phyloP scores from a whole-genome alignment of 1,140 invertebrate genomes.

The Tetranychus urticae region DNA sequence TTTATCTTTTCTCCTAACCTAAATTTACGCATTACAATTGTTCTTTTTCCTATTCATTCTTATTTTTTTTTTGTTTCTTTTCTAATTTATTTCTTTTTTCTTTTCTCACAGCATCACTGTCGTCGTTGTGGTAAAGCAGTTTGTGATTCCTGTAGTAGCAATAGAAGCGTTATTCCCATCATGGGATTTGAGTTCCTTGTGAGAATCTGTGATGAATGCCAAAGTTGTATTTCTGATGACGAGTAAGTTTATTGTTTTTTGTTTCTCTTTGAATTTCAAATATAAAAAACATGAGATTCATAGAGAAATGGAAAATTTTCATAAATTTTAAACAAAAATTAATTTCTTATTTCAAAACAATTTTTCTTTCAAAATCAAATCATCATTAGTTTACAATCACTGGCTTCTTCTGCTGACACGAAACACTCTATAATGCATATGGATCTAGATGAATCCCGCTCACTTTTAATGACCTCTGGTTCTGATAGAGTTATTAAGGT shows the following conservation, averaged over 20 bases:
- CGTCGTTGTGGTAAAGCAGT: constrained; percentile 64
- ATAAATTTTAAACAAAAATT: no score
- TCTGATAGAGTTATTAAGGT: constrained; percentile 71
- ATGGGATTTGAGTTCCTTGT: constrained; percentile 98
- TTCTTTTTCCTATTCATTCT: no score
- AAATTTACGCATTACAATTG: neutral
- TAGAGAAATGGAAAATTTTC: no score
- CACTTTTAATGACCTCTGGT: constrained; percentile 66
- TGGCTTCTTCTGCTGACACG: constrained; percentile 82
- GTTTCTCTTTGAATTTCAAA: no score
- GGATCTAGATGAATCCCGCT: constrained; percentile 62
- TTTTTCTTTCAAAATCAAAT: constrained; percentile 14
- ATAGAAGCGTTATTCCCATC: constrained; percentile 60
- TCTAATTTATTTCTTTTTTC: neutral
- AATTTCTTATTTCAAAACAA: neutral
- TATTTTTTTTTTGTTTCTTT: neutral
- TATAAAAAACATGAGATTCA: no score
- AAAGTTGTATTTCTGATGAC: constrained; percentile 47
- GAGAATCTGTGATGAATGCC: constrained; percentile 77
- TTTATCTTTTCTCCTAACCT: neutral
- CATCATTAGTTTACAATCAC: constrained; percentile 42
- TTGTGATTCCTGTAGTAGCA: constrained; percentile 69
- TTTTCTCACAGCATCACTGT: constrained; percentile 15
- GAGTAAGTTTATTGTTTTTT: constrained; percentile 24
- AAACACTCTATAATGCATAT: constrained; percentile 72